Evolutionary conservation across 2,888 invertebrate genomes (phyloP).

Genomic region (Cheilosia pagana): DNA sequence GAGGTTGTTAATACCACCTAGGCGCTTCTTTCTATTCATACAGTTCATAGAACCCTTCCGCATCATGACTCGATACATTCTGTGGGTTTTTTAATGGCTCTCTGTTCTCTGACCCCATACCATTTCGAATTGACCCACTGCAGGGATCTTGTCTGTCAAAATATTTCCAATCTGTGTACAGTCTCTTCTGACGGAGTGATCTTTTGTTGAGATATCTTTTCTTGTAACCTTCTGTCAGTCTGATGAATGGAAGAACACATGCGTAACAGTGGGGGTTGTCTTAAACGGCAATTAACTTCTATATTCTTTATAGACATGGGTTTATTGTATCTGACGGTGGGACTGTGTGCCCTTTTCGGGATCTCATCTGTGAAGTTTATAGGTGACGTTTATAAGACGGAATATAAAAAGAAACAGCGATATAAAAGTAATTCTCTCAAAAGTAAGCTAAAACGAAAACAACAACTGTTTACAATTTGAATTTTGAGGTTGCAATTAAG

Average conservation of each 20-base stretch:
- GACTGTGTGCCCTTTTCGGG: conserved; percentile 6
- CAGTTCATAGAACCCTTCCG: not conserved
- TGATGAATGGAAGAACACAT: conserved; percentile 12
- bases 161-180: conserved; percentile 43
- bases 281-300: conserved; percentile 11
- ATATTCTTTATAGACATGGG: not conserved
- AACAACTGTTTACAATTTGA: not conserved
- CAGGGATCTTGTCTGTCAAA: conserved; percentile 49
- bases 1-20: conserved; percentile 7
- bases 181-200: conserved; percentile 13
- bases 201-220: not conserved
- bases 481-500: conserved; percentile 28
- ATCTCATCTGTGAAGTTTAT: conserved; percentile 21
- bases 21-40: conserved; percentile 5
- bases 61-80: not conserved
- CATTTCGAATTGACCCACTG: conserved; percentile 1
- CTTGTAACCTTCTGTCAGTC: not conserved
- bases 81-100: not conserved
- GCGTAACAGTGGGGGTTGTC: conserved; percentile 23
- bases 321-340: not conserved
- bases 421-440: conserved; percentile 10
- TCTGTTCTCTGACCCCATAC: not conserved
- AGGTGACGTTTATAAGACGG: conserved; percentile 30
- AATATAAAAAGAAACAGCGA: not conserved
- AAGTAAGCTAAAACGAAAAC: conserved; percentile 10